Base-by-base conservation (phyloP, 2,113 vertebrate species). In the Oophaga pumilio region DNA sequence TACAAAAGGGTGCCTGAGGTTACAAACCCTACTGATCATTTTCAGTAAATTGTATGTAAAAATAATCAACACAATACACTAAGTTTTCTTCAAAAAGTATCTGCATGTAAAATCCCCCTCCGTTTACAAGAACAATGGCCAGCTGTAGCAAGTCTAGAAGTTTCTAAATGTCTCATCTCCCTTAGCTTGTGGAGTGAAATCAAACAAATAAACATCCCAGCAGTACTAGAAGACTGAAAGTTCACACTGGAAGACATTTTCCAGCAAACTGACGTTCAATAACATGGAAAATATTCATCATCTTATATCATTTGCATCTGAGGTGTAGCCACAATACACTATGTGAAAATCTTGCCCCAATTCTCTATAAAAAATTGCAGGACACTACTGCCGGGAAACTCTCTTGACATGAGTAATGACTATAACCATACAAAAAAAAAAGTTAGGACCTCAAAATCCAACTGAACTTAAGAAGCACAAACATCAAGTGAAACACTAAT, bases 211-310 rank as follows among this genome's bases (percentile, higher is more conserved):
- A 76, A 22, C 82, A 56, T 82, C 52, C 73, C 57, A 82, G 59
- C 52, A 56, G 26, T 8, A 80, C 3, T 77, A 49, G 7, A 78
- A 86, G 43, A 78, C 74, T 66, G 68, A 56, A 89, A 89, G 12
- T 84, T 87, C 2, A 83, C 43, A 66, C 0, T 4, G 6, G 92
- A 90, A 71, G 82, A 89, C 91, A 2, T 88, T 26, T 89, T 92
- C 87, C 91, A 92, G 66, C 79, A 92, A 90, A 88, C 60, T 50
- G 14, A 83, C 4, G 80, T 76, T 53, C 85, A 89, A 13, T 22
- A 15, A 89, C 77, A 84, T 93, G 88, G 87, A 92, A 93, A 92
- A 92, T 90, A 90, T 84, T 89, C 83, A 89, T 91, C 89, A 91
- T 57, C n/a, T 90, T 22, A 77, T 83, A 43, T 88, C 86, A 90